Conservation (phyloP, 2,797 vertebrate genomes). For the Kryptopterus vitreolus region DNA sequence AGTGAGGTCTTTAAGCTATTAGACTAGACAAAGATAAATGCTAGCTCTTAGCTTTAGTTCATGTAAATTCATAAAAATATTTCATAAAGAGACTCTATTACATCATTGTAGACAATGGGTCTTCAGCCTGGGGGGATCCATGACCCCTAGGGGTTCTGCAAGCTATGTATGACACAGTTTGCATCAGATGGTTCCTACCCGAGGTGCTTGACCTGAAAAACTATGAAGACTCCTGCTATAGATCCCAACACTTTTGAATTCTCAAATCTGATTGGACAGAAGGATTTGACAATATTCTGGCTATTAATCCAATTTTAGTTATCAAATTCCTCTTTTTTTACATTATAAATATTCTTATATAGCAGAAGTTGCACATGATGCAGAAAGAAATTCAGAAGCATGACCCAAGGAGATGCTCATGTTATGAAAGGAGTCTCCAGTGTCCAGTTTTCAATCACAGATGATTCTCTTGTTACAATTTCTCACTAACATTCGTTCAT, state of each 20-base stretch:
- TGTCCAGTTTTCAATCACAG: background rate
- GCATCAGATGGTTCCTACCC: too few relatives aligned
- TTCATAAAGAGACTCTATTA: background rate
- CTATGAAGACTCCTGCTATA: too few relatives aligned
- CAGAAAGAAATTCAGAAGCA: background rate
- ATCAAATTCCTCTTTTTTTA: background rate
- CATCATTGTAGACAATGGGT: background rate
- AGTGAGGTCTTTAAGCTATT: constrained; percentile 39
- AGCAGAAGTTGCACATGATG: background rate
- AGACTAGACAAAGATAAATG: background rate
- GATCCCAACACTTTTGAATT: background rate
- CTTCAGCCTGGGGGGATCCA: too few relatives aligned
- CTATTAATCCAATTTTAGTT: background rate
- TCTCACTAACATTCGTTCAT: too few relatives aligned
- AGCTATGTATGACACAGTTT: too few relatives aligned
- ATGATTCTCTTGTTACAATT: background rate
- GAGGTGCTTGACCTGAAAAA: too few relatives aligned
- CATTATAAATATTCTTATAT: background rate
- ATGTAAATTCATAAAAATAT: background rate
- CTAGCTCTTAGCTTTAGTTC: background rate
- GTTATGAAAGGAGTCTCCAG: background rate
- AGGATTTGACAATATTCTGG: background rate
- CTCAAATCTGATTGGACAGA: background rate
- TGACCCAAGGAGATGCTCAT: background rate
- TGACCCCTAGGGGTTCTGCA: too few relatives aligned